Percentiles rank a stretch among this genome's conserved stretches.
Evolutionary conservation across 1,140 invertebrate genomes (phyloP).

Genomic region (Onthophagus taurus): DNA sequence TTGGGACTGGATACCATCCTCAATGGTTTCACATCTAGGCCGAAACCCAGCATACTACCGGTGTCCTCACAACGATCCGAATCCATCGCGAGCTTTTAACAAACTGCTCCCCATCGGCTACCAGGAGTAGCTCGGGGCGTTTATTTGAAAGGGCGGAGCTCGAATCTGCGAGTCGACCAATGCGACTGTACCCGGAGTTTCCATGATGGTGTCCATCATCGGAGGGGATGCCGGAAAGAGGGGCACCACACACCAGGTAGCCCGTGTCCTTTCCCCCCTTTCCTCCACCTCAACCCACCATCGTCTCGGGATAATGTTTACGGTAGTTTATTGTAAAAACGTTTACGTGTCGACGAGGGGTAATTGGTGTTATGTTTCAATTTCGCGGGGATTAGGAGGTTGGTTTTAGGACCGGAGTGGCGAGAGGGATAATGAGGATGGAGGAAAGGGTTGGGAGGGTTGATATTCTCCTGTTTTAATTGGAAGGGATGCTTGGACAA

Average conservation of each 20-base stretch:
- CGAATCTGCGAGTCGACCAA: conserved; percentile 13
- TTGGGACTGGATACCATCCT: conserved; percentile 32
- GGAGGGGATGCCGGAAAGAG: not conserved
- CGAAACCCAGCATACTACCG: conserved; percentile 30
- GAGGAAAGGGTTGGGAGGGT: no score
- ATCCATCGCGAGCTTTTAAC: conserved; percentile 34
- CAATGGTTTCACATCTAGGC: conserved; percentile 31
- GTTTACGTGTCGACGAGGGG: conserved; percentile 12
- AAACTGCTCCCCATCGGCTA: conserved; percentile 23
- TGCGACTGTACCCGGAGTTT: conserved; percentile 5
- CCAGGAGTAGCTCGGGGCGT: conserved; percentile 12
- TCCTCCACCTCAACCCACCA: not conserved
- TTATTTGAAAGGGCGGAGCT: conserved; percentile 13
- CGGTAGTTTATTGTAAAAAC: conserved; percentile 16
- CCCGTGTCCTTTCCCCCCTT: not conserved
- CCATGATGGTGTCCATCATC: conserved; percentile 19
- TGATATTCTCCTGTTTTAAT: no score
- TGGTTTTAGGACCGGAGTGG: no score
- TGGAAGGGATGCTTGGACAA: no score
- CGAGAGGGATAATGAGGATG: no score
- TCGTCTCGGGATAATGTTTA: conserved; percentile 10
- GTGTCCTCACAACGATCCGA: conserved; percentile 36
- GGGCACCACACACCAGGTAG: not conserved
- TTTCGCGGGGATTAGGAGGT: conserved; percentile 10
- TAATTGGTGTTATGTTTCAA: conserved; percentile 16